Base-by-base conservation (phyloP, 2,113 vertebrate genomes). In the Chelonoidis abingdonii region DNA sequence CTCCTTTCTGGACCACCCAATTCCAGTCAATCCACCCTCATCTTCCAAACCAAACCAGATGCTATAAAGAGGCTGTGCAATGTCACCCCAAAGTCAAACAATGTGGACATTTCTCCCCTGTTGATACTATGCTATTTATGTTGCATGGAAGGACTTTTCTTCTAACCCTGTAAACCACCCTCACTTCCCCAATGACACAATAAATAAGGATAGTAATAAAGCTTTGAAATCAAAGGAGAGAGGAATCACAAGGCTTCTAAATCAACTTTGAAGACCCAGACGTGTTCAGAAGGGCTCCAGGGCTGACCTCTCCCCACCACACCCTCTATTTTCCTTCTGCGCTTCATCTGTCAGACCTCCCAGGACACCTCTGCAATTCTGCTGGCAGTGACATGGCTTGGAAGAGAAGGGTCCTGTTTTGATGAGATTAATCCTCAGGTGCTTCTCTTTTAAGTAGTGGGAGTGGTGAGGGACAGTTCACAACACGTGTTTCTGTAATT, bases 391-490 rank as follows among this genome's bases (percentile, higher is more conserved):
- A 69, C 14, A 17, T 22, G 0, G 0, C 38, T 91, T 27, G 5
- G 10, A 16, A 62, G 52, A 89, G 35, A 16, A 21, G 50, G 27
- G 50, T 82, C 86, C 88, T 38, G 16, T 6, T 94, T 31, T 96
- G 35, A 82, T 21, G 10, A 88, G 2, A 0, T 31, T n/a, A 91
- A 94, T 86, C 90, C 85, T 80, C 38, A 25, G 52, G 84, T 82
- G 85, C 93, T 89, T 80, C 54, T 87, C 56, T 80, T 0, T 0
- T 35, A 31, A 75, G 91, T 24, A 92, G 69, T 62, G 80, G 69
- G 41, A 90, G 94, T 87, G 90, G 92, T 2, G 17, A 89, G 90
- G 31, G 96, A 72, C 92, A 95, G 94, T 95, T 96, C 82, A 90
- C 31, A 35, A 62, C 17, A 35, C 87, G 29, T n/a, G 76, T 80